Evolutionary conservation across 2,113 vertebrate species (phyloP), one percentile per base, ranked within the genome.

Genomic region (Parotia lawesii): DNA sequence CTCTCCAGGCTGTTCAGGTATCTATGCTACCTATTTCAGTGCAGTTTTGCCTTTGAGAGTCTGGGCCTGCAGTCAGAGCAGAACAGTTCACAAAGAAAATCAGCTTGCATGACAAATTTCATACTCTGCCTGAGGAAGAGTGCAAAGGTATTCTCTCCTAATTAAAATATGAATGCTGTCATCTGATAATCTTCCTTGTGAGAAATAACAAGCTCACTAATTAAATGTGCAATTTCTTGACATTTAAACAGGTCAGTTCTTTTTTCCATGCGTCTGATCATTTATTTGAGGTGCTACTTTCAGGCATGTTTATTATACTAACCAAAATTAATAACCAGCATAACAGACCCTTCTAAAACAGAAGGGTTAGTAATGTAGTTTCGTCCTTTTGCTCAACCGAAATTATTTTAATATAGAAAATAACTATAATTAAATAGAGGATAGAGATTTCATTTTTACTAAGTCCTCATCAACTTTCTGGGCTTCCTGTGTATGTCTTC

Each of bases 101-200:
- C 53, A 71, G 21, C 58, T 78, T 72, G 48, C 56, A 73, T 90
- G 87, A 86, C 42, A 90, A 74, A 75, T 86, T 86, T 79, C 35
- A 9, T 82, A 53, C 62, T 76, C 54, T 90, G 91, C 79, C 82
- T 89, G 77, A 79, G 61, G 67, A 96, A 83, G 78, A 87, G 56
- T 89, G 80, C 75, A 96, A 93, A 96, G 89, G 77, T 96, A 96
- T 94, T 91, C 54, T 91, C 75, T 94, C 67, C 65, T 95, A 96
- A 96, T 96, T 95, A 97, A 94, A 94, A 89, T 96, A 92, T 90
- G 93, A 96, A 97, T 78, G 72, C 92, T 94, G 94, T 94, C 96
- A 96, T 93, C 87, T 91, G 70, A 89, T 95, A 92, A 94, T 91
- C 58, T 74, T 93, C 66, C 53, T 91, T 92, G 62, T 91, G 87